Conservation (phyloP, 2,888 invertebrate species). For the Oxyscelio sp. region DNA sequence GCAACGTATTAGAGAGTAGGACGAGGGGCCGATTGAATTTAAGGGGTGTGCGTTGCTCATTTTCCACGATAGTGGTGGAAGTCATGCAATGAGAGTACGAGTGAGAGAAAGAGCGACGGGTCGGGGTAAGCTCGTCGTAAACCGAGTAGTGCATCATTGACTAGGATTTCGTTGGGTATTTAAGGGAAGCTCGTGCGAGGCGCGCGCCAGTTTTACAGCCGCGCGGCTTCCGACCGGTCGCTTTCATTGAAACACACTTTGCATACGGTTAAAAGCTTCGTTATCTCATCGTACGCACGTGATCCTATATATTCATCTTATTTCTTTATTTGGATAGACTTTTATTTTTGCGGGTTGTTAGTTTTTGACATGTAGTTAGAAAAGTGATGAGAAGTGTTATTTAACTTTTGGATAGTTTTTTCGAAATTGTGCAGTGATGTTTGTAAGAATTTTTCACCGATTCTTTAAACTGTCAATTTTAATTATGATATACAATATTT, state of each 20-base stretch:
- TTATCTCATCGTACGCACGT: slow-evolving; percentile 45
- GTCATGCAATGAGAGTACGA: slow-evolving; percentile 54
- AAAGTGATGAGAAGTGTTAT: slow-evolving; percentile 20
- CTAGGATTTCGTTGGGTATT: slow-evolving; percentile 75
- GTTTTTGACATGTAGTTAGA: slow-evolving; percentile 22
- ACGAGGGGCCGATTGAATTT: slow-evolving; percentile 58
- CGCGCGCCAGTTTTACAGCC: slow-evolving; percentile 75
- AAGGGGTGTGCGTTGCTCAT: slow-evolving; percentile 67
- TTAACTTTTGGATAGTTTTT: not conserved
- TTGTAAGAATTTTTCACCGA: not conserved
- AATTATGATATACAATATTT: too few species aligned
- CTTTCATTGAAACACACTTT: slow-evolving; percentile 53
- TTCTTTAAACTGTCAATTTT: too few species aligned
- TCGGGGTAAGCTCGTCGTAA: slow-evolving; percentile 69
- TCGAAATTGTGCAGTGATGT: not conserved
- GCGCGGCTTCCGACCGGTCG: slow-evolving; percentile 70
- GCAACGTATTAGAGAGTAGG: slow-evolving; percentile 49
- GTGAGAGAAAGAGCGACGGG: slow-evolving; percentile 45
- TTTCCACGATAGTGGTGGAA: slow-evolving; percentile 69
- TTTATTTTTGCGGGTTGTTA: not conserved
- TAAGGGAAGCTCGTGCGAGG: slow-evolving; percentile 75
- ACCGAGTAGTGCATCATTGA: slow-evolving; percentile 75
- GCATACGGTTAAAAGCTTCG: slow-evolving; percentile 42
- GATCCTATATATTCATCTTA: slow-evolving; percentile 29
- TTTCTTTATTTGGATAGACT: slow-evolving; percentile 1